Base-by-base conservation (phyloP, 2,888 invertebrate genomes). In the Epirrhoe tristata region DNA sequence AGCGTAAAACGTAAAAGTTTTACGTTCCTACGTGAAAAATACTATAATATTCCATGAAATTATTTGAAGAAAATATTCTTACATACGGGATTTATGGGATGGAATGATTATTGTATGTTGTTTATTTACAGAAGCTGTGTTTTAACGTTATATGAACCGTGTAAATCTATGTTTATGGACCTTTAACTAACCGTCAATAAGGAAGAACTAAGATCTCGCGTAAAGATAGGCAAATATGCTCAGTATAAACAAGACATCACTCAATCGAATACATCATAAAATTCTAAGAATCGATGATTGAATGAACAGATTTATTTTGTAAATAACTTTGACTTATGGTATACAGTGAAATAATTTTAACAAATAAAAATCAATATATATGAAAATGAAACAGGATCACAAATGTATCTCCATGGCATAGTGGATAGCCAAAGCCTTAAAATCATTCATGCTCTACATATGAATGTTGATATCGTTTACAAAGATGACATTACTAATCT, bases 261-360 rank as follows among this genome's bases (percentile, higher is more conserved):
- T 52, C 52, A 24, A 43, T 51, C 63, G 32, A 62, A 56, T n/a
- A 57, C 43, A 53, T 53, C 12, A 46, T 10, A 57, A 17, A 48
- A 43, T 58, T 63, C 52, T 8, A 24, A 52, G 52, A 63, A 57
- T 57, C 14, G 39, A 43, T 43, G 39, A 10, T 10, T 12, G 39
- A 12, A 12, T 43, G 39, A 43, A 10, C 39, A 43, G 4, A 5
- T 12, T 2, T 43, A 1, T 43, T 10, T 43, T 10, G 12, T 43
- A 12, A 43, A 43, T 12, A 43, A 43, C 8, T 10, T 12, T 4
- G 8, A 12, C 4, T 43, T 12, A 43, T 43, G 39, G 12, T 43
- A 4, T 39, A 10, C 39, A 6, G 5, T 39, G 12, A 10, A 39
- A 10, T 12, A 5, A 39, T 39, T 39, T 39, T 39, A 5, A 1